phyloP scores from a whole-genome alignment of 2,797 vertebrate genomes.

The Diceros bicornis region DNA sequence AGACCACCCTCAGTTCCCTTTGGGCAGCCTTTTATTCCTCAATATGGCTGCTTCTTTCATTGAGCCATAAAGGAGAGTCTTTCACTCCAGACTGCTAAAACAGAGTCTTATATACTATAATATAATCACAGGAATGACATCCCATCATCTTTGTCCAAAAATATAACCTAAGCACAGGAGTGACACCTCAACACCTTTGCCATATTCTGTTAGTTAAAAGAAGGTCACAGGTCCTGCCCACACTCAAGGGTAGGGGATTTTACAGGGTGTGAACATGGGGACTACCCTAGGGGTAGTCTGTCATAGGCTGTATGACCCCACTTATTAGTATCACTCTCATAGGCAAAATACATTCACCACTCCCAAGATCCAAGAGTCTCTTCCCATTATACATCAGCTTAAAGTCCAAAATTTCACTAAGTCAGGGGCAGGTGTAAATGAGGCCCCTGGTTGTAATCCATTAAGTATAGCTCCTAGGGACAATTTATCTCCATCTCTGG shows the following conservation, averaged over 20 bases:
- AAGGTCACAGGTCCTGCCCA: neutral
- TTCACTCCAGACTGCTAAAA: neutral
- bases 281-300: no score
- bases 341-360: neutral
- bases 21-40: neutral
- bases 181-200: neutral
- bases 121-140: neutral
- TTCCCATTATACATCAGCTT: neutral
- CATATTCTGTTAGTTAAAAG: neutral
- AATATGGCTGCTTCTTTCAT: neutral
- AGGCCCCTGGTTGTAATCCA: neutral
- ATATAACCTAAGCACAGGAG: neutral
- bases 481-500: neutral
- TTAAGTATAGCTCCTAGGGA: neutral
- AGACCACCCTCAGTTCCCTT: neutral
- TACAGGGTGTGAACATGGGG: neutral
- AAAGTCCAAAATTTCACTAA: neutral
- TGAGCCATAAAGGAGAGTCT: no score
- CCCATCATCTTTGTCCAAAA: neutral
- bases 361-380: neutral
- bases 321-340: neutral
- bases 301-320: neutral
- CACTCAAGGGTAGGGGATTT: neutral
- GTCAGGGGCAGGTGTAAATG: neutral
- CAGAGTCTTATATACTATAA: neutral